A percentile compares a stretch with the other conserved stretches of the same genome.
phyloP scores from a whole-genome alignment of 2,113 vertebrate species.

The Triplophysa rosa region DNA sequence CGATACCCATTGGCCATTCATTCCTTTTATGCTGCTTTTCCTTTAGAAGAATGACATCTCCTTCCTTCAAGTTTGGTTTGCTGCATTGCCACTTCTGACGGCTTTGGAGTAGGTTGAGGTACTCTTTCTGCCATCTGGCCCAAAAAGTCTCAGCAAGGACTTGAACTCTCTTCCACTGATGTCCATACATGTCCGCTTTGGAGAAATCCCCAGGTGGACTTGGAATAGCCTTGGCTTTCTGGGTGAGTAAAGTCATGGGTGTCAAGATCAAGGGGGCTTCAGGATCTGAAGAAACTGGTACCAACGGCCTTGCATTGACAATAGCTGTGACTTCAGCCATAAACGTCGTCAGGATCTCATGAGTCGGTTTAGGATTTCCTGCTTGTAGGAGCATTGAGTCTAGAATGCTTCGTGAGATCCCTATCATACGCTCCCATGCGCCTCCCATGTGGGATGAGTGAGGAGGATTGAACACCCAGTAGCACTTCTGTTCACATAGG shows the following conservation, averaged over 20 bases:
- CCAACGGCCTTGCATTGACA: neutral
- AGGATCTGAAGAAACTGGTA: neutral
- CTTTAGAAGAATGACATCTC: no score
- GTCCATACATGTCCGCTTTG: neutral
- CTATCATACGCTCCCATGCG: no score
- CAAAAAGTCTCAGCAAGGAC: conserved; percentile 15
- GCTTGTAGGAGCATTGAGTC: no score
- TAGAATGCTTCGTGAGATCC: no score
- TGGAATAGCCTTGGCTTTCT: conserved; percentile 8
- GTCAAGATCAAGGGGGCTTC: neutral
- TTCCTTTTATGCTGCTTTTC: no score
- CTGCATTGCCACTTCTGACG: neutral
- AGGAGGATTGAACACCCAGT: conserved; percentile 19
- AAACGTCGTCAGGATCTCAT: neutral
- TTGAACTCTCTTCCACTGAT: neutral
- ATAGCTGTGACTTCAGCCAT: conserved; percentile 25
- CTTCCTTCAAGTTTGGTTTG: no score
- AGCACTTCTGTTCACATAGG: neutral
- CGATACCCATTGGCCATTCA: no score
- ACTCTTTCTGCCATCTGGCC: conserved; percentile 35
- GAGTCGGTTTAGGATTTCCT: neutral
- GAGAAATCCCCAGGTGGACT: neutral
- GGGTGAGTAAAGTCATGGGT: conserved; percentile 16
- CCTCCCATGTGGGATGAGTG: no score
- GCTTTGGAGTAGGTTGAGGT: neutral